phyloP scores from a whole-genome alignment of 2,888 invertebrate genomes.

The Caenorhabditis sinica region DNA sequence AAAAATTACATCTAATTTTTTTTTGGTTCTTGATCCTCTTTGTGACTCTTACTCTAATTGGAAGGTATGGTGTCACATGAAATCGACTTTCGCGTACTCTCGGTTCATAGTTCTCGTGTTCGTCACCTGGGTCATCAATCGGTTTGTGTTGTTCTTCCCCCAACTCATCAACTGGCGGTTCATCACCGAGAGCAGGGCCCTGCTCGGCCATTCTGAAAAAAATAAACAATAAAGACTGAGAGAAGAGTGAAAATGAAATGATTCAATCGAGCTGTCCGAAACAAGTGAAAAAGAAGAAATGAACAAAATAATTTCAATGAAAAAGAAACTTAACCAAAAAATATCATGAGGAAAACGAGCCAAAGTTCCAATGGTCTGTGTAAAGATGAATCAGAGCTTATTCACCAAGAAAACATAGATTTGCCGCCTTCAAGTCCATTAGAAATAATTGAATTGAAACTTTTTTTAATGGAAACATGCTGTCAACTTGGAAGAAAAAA shows the following conservation, averaged over 20 bases:
- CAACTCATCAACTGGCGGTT: slow-evolving; percentile 6
- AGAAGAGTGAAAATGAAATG: not conserved
- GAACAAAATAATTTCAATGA: not conserved
- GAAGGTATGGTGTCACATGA: slow-evolving; percentile 23
- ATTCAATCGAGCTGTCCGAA: slow-evolving; percentile 33
- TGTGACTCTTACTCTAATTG: slow-evolving; percentile 36
- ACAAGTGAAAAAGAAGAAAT: not conserved
- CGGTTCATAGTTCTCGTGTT: not conserved
- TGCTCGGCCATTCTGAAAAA: slow-evolving; percentile 54
- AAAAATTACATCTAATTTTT: not conserved
- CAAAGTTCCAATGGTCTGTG: not conserved
- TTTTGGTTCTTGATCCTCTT: not conserved
- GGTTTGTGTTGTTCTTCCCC: not conserved
- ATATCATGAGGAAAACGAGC: not conserved
- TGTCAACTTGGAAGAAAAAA: not conserved
- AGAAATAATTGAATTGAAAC: not conserved
- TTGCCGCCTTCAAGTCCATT: not conserved
- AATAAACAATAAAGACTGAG: slow-evolving; percentile 24
- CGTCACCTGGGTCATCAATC: not conserved
- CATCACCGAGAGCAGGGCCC: slow-evolving; percentile 43
- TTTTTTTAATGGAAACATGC: not conserved
- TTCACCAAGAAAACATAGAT: no score
- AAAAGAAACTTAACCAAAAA: not conserved
- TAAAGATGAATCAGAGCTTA: not conserved
- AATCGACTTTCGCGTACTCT: not conserved